A percentile compares a stretch with the other conserved stretches of the same genome.
phyloP scores from a whole-genome alignment of 2,888 invertebrate species.

The Macrostomum cliftonense region DNA sequence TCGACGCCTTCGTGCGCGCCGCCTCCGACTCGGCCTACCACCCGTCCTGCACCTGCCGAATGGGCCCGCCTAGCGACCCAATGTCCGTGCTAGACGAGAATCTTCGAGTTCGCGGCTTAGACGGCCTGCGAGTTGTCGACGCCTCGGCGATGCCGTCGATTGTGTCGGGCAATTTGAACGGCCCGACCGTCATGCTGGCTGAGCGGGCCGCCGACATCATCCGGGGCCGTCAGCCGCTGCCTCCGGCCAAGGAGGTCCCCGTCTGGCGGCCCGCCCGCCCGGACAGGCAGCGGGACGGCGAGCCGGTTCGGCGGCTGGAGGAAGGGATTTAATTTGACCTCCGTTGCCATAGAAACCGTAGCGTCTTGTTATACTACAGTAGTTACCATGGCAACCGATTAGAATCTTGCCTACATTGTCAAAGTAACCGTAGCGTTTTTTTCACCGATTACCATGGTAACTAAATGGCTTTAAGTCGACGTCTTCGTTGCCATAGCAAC shows the following conservation, averaged over 20 bases:
- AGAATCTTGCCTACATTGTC: too few species aligned
- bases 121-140: conserved; percentile 54
- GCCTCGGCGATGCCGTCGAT: conserved; percentile 61
- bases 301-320: too few species aligned
- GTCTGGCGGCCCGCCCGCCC: conserved; percentile 22
- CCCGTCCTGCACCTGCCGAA: conserved; percentile 57
- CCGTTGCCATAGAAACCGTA: too few species aligned
- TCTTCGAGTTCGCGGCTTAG: conserved; percentile 41
- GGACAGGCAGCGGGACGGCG: conserved; percentile 2
- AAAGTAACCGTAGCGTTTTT: too few species aligned
- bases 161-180: conserved; percentile 52
- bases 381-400: too few species aligned
- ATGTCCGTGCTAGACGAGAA: conserved; percentile 51
- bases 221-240: conserved; percentile 27
- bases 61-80: conserved; percentile 43
- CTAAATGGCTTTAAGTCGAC: too few species aligned
- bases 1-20: conserved; percentile 32
- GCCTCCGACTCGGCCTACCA: conserved; percentile 51
- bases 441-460: too few species aligned
- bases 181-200: conserved; percentile 41
- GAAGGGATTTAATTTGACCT: too few species aligned
- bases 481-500: too few species aligned
- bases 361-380: too few species aligned
- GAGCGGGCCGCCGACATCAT: conserved; percentile 41
- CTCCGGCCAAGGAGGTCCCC: conserved; percentile 21